A percentile compares a stretch with the other conserved stretches of the same genome.
phyloP scores from a whole-genome alignment of 2,888 invertebrate genomes.

The Ennomos quercinarius region DNA sequence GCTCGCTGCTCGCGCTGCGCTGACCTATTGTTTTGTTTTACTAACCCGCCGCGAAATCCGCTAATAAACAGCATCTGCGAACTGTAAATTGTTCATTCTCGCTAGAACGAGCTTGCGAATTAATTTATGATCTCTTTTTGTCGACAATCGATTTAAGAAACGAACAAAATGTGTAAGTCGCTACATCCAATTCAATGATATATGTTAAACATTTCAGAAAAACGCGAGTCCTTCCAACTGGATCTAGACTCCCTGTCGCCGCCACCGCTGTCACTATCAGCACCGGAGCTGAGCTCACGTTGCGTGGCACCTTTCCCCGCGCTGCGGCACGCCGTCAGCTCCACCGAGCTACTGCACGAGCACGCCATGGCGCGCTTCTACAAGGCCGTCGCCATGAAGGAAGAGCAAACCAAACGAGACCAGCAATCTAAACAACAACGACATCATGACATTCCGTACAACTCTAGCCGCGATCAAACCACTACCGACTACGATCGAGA shows the following conservation, averaged over 20 bases:
- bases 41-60: conserved; percentile 42
- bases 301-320: conserved; percentile 83
- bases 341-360: conserved; percentile 93
- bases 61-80: conserved; percentile 46
- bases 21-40: conserved; percentile 29
- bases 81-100: conserved; percentile 35
- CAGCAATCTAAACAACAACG: conserved; percentile 48
- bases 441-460: conserved; percentile 71
- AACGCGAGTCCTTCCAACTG: conserved; percentile 86
- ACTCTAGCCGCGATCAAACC: conserved; percentile 48
- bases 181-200: not conserved
- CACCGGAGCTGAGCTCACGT: conserved; percentile 89
- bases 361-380: conserved; percentile 93
- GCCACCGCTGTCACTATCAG: conserved; percentile 92
- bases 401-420: conserved; percentile 82
- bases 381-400: conserved; percentile 90
- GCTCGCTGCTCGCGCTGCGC: conserved; percentile 46
- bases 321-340: conserved; percentile 91
- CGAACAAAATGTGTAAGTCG: not conserved
- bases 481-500: conserved; percentile 40
- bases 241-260: conserved; percentile 89
- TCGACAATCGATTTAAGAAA: not conserved
- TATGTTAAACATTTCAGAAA: conserved; percentile 53
- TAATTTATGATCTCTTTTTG: not conserved
- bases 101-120: conserved; percentile 21